Evolutionary conservation across 2,797 vertebrate species (phyloP).

Genomic region (Poecilia picta): DNA sequence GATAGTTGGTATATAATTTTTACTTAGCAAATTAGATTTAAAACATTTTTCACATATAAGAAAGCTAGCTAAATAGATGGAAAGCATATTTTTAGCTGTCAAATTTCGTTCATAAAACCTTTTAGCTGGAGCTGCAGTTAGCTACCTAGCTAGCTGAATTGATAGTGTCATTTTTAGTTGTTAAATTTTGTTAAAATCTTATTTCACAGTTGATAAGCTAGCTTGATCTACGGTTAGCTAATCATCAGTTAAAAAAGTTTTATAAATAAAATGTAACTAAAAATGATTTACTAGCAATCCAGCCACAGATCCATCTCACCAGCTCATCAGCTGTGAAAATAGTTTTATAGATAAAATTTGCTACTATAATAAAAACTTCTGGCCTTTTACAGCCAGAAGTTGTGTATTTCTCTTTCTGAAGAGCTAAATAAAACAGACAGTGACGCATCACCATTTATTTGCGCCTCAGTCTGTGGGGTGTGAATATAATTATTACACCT

Average conservation of each 20-base stretch:
- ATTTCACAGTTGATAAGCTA: too few relatives aligned
- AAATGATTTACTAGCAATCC: too few relatives aligned
- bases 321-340: background rate
- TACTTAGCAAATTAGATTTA: too few relatives aligned
- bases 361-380: too few relatives aligned
- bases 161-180: too few relatives aligned
- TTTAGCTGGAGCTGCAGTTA: background rate
- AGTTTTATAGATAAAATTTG: background rate
- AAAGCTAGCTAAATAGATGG: too few relatives aligned
- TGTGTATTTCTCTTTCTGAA: background rate
- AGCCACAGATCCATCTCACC: too few relatives aligned
- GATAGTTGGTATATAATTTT: too few relatives aligned
- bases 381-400: background rate
- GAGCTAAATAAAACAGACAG: background rate
- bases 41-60: too few relatives aligned
- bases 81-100: too few relatives aligned
- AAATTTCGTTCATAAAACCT: background rate
- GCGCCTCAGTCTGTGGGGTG: background rate
- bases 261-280: background rate
- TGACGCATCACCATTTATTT: background rate
- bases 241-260: background rate
- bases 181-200: background rate
- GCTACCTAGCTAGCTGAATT: too few relatives aligned
- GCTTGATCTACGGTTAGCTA: too few relatives aligned
- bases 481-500: constrained; percentile 30